Conservation (phyloP, 1,140 invertebrate genomes). For the Brachionus rotundiformis region DNA sequence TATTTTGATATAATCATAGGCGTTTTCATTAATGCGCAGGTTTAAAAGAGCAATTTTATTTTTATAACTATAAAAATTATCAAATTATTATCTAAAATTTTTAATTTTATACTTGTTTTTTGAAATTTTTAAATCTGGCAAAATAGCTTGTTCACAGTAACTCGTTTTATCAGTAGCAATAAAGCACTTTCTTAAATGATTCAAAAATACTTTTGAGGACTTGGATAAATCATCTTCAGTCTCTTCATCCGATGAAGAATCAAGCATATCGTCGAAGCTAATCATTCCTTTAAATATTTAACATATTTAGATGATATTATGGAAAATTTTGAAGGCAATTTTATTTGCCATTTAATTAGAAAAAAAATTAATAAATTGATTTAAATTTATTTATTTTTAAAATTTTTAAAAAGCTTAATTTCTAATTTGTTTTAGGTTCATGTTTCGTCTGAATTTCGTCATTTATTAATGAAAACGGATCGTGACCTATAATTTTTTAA, state of each 20-base stretch:
- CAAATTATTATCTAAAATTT: too few species aligned
- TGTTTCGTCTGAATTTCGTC: background rate
- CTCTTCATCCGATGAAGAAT: conserved; percentile 9
- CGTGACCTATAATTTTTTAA: conserved; percentile 11
- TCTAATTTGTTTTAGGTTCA: background rate
- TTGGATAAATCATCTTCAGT: background rate
- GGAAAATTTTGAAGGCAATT: background rate
- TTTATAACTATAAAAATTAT: background rate
- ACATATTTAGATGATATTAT: too few species aligned
- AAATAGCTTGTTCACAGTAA: conserved; percentile 26
- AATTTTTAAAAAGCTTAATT: background rate
- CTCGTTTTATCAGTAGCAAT: conserved; percentile 28
- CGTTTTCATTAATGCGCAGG: background rate
- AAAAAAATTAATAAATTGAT: background rate
- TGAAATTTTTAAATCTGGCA: conserved; percentile 36
- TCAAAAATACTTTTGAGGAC: background rate
- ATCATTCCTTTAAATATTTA: conserved; percentile 21
- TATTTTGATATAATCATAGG: conserved; percentile 12
- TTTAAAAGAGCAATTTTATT: background rate
- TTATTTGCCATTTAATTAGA: background rate
- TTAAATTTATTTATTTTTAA: background rate
- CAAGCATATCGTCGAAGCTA: background rate
- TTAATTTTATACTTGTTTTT: too few species aligned
- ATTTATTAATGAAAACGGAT: conserved; percentile 46
- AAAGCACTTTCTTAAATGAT: conserved; percentile 50